Base-by-base conservation (phyloP, 2,888 invertebrate species). In the Enchytraeus crypticus region DNA sequence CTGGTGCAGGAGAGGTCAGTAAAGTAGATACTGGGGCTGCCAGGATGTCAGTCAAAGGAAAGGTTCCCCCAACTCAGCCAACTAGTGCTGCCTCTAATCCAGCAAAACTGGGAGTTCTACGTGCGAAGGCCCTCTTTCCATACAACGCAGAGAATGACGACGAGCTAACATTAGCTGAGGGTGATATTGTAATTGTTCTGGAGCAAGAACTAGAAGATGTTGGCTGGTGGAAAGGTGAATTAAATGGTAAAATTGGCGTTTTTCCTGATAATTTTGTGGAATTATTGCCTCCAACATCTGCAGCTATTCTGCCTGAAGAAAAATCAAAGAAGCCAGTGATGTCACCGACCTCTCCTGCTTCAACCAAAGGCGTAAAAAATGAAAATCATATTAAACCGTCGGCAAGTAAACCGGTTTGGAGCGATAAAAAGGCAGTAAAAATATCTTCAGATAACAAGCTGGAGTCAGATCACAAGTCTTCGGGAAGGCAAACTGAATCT, bases 181-280 rank as follows among this genome's bases (percentile, higher is more conserved):
- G 92, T 30, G 92, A 95, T 69, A 81, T 92, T 18, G 87, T 98
- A 65, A 87, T 86, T n/a, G 82, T 97, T 59, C 79, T 95, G 61
- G 89, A 88, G n/a, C 90, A 87, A 79, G 90, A 93, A 58, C 86
- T 90, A 51, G 90, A 90, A 58, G 96, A 96, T 81, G 88, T 89
- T 70, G 97, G 97, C 60, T 98, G 97, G 98, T 98, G 96, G 93
- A 88, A 88, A 78, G 97, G 97, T 54, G 95, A 97, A 81, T 76
- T 92, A 0, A 84, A 86, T 71, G 96, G 95, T 47, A 86, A 86
- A 75, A 82, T 88, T 59, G 98, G 97, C 4, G 86, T 98, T 2
- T 98, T 98, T 79, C 97, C 97, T 0, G 96, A 97, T 77, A 98
- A 98, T 82, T 98, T 97, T 71, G 77, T 78, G 5, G 74, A 77